Base-by-base conservation (phyloP, 37 sponge, comb jelly and placozoan species). In the Chondrosia reniformis region DNA sequence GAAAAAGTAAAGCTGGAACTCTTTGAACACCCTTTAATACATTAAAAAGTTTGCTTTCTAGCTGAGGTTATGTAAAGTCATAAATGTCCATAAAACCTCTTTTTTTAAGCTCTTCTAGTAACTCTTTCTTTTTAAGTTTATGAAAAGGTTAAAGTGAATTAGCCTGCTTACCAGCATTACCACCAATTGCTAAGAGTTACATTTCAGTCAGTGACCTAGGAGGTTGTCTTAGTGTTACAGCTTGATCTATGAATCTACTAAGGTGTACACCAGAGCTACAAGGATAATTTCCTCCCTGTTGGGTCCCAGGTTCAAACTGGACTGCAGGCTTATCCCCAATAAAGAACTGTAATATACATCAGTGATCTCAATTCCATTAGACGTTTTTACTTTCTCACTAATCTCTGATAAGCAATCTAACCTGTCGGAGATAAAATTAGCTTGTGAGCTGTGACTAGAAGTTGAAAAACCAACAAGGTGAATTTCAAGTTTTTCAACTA, bases 261-360 rank as follows among this genome's bases (percentile, higher is more conserved):
- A 31, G 76, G 13, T 66, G 33, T 2, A 25, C 17, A 33, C 80
- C 80, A 82, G 76, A 82, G 12, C 61, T 38, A 75, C 83, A 82
- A 25, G 46, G 31, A 46, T 44, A 82, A 9, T 42, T 73, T 57
- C 83, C 83, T 7, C 83, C 83, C 74, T 31, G 33, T 38, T 82
- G 83, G 13, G 76, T 75, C 19, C 83, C 83, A 41, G 57, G 37
- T 67, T 81, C 81, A 81, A 73, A 81, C 56, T 67, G 58, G n/a
- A 39, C 37, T 22, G 82, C 82, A n/a, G 72, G 72, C 19, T 81
- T 55, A 75, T 81, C 74, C n/a, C 82, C 82, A 21, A 71, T 27
- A 61, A 81, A 81, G 30, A 81, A 81, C 36, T 45, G 41, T 17
- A 81, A 55, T 2, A n/a, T n/a, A 33, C 45, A 40, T 74, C 82